phyloP scores from a whole-genome alignment of 2,888 invertebrate genomes.

The Aricia artaxerxes region DNA sequence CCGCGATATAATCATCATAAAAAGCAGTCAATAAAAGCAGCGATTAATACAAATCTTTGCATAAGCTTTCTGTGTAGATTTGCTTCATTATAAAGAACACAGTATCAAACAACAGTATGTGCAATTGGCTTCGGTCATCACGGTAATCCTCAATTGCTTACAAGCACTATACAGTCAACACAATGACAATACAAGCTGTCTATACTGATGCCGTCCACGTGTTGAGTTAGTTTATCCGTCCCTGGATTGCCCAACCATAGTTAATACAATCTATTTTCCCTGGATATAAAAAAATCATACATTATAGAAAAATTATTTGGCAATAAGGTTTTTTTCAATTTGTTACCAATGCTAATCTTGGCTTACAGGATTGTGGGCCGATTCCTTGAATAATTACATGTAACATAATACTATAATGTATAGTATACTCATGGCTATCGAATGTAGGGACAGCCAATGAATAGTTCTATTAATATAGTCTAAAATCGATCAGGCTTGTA shows the following conservation, averaged over 20 bases:
- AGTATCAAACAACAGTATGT: not conserved
- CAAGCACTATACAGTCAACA: not conserved
- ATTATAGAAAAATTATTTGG: not conserved
- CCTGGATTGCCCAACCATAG: not conserved
- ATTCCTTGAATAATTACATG: not conserved
- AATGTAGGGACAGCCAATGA: not conserved
- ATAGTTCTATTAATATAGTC: no score
- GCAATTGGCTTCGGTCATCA: not conserved
- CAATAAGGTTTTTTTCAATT: not conserved
- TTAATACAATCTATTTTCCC: not conserved
- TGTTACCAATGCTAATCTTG: not conserved
- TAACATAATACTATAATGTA: not conserved
- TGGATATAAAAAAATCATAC: not conserved
- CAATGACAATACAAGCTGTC: not conserved
- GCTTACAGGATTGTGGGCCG: not conserved
- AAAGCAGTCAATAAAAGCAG: not conserved
- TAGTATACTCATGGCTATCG: not conserved
- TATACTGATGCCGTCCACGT: not conserved
- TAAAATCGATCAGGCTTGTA: not conserved
- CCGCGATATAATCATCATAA: not conserved
- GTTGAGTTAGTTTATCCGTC: conserved; percentile 13
- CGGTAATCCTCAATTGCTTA: no score
- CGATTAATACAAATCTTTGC: not conserved
- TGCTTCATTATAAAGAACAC: not conserved
- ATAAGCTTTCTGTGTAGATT: not conserved